Base-by-base conservation (phyloP, 2,888 invertebrate species). In the Trissoscelio sp. region DNA sequence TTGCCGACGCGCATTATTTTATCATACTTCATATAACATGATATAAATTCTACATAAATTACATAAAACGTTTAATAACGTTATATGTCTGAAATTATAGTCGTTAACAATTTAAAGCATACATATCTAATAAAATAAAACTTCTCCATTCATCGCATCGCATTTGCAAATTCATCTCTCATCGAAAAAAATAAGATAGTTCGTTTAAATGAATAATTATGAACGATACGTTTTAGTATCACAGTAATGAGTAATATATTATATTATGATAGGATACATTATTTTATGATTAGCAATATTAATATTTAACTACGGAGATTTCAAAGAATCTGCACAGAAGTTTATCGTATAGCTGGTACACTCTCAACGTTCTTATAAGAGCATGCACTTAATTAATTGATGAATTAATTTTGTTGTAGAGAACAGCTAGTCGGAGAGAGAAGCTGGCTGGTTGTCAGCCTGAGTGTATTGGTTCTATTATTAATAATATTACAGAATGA, bases 391-490 rank as follows among this genome's bases (percentile, higher is more conserved):
- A 84, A 86, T 86, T 86, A 86, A 86, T 86, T 84, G 85, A 86
- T 85, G 82, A 86, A 86, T 85, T 86, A 86, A 86, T 87, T 86
- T 83, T 74, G 80, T 79, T 73, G 58, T 28, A 82, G 31, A 79
- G 81, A 70, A 78, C 39, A 73, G 53, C 57, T 66, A 69, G 72
- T 48, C 60, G 58, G 37, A 46, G 48, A 66, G 70, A 37, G 62
- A 46, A 48, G 34, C 28, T 64, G 62, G 58, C 46, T 48, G 48
- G 28, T 74, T 66, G 64, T 53, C 57, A 57, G 64, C 24, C 53
- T 74, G 81, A 81, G 80, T 83, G 83, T 86, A 86, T 86, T 85
- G 83, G 83, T 85, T 86, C 81, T 83, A 86, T 85, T 86, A 87
- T 86, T 86, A 87, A 86, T 86, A 87, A 85, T 83, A 82, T 84